Percentiles rank a stretch among this genome's conserved stretches.
These are phyloP conservation scores for Sebastes kiyomatsui DNA, from an alignment of 2,797 vertebrate species.

Conservation along the genomic window DNA sequence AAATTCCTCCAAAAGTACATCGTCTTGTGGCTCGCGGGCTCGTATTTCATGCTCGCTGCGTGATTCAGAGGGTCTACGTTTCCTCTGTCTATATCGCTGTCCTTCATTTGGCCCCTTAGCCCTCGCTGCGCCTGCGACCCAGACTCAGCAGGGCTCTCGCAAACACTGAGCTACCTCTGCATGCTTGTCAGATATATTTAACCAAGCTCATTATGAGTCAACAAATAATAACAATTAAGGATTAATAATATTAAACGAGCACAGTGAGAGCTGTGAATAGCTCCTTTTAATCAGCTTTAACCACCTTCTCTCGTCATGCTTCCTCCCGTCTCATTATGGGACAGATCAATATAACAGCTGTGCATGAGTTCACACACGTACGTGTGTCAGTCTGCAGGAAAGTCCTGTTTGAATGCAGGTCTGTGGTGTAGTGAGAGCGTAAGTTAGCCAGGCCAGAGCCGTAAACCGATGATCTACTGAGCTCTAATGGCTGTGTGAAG, in stretches of 20 bases:
- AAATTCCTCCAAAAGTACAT: slow-evolving; percentile 36
- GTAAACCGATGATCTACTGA: slow-evolving; percentile 15
- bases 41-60: slow-evolving; percentile 35
- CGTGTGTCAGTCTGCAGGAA: not conserved
- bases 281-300: slow-evolving; percentile 7
- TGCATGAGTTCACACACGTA: not conserved
- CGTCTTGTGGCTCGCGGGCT: slow-evolving; percentile 37
- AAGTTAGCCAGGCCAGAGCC: not conserved
- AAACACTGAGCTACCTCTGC: not conserved
- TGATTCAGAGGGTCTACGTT: slow-evolving; percentile 47
- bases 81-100: slow-evolving; percentile 32
- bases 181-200: slow-evolving; percentile 17
- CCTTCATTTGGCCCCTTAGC: slow-evolving; percentile 26
- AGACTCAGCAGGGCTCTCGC: slow-evolving; percentile 8
- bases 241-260: not conserved
- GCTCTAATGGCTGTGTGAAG: slow-evolving; percentile 33
- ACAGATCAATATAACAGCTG: slow-evolving; percentile 20
- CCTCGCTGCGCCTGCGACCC: not conserved
- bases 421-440: not conserved
- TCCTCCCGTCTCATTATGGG: not conserved
- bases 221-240: not conserved
- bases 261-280: not conserved
- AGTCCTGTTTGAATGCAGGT: not conserved
- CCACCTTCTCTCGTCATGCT: not conserved
- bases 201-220: not conserved